Evolutionary conservation across 2,113 vertebrate genomes (phyloP).

Genomic region (Gymnogyps californianus): DNA sequence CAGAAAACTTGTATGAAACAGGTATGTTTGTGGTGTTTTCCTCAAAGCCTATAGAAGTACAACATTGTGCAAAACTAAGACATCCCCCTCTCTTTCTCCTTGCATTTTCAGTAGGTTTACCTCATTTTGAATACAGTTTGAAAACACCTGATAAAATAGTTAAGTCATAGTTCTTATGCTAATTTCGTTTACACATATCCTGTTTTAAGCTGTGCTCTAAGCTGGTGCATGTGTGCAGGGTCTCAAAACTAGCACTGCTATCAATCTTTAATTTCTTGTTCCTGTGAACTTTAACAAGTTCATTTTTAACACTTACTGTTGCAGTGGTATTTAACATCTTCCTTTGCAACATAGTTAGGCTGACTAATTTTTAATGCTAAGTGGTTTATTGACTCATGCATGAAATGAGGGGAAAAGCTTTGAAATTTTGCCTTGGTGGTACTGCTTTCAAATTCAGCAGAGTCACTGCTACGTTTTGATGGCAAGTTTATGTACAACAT

Average conservation of each 20-base stretch:
- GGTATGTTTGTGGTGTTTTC: neutral
- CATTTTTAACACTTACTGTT: neutral
- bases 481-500: neutral
- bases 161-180: neutral
- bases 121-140: neutral
- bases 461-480: fast-evolving
- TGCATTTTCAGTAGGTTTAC: neutral
- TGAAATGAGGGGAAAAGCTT: neutral
- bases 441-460: fast-evolving
- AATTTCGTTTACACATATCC: neutral
- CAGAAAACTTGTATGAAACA: neutral
- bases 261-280: neutral
- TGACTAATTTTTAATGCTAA: neutral
- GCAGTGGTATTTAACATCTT: neutral
- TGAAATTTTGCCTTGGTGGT: neutral
- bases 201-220: neutral
- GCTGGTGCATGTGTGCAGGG: neutral
- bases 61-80: neutral
- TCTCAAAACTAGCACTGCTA: neutral
- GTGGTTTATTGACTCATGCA: neutral
- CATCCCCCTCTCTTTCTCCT: fast-evolving
- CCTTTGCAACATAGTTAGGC: neutral
- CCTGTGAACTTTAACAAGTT: neutral
- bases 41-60: neutral
- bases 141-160: neutral